These are phyloP conservation scores for Macheiramphus alcinus DNA, from an alignment of 2,113 vertebrate genomes.

Conservation along the genomic window DNA sequence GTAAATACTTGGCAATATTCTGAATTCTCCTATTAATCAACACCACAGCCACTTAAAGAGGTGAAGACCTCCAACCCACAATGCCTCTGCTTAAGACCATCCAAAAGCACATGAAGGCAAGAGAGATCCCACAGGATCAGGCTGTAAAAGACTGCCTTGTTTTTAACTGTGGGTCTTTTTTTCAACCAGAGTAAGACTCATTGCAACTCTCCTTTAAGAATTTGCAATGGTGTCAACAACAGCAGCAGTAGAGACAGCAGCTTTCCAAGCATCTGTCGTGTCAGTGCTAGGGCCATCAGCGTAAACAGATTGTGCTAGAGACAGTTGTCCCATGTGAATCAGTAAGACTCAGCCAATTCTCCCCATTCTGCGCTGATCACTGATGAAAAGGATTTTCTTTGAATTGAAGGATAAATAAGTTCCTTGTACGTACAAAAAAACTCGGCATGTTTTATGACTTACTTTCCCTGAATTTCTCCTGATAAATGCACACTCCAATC, in stretches of 20 bases:
- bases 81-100: neutral
- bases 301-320: slow-evolving; percentile 30
- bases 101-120: neutral
- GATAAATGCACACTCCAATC: neutral
- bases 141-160: neutral
- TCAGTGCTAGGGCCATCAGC: slow-evolving; percentile 7
- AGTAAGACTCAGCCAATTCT: neutral
- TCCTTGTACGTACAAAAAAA: neutral
- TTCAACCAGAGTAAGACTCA: neutral
- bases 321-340: neutral
- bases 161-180: neutral
- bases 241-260: neutral
- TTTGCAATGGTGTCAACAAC: neutral
- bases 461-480: neutral
- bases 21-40: neutral
- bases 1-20: neutral
- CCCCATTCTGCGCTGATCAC: neutral
- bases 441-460: neutral
- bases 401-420: neutral
- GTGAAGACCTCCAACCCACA: neutral
- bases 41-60: neutral
- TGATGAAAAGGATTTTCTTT: neutral
- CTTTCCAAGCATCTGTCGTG: slow-evolving; percentile 36
- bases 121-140: neutral
- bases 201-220: neutral